Percentiles rank a stretch among this genome's conserved stretches.
These are phyloP conservation scores for Martes martes DNA, from an alignment of 2,113 vertebrate species.

Conservation along the genomic window DNA sequence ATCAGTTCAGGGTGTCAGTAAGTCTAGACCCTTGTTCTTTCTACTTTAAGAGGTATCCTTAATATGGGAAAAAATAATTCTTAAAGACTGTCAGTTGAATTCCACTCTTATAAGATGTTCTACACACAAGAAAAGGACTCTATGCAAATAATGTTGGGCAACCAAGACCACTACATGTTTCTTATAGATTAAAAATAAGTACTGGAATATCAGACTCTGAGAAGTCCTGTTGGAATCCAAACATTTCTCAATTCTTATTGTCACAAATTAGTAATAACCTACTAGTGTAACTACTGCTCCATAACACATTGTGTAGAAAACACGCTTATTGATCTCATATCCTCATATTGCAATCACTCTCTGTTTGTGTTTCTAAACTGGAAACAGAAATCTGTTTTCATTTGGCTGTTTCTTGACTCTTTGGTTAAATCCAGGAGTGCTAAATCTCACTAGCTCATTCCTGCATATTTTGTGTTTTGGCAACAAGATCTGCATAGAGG, in stretches of 20 bases:
- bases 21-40: slow-evolving; percentile 15
- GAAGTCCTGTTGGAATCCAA: background rate
- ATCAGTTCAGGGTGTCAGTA: background rate
- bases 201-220: background rate
- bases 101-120: background rate
- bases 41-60: background rate
- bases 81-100: background rate
- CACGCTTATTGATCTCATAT: background rate
- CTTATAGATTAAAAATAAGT: background rate
- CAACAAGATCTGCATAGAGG: background rate
- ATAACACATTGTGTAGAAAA: background rate
- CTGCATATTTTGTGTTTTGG: background rate
- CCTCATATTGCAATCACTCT: background rate
- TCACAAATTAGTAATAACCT: background rate
- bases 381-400: background rate
- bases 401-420: background rate
- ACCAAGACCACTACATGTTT: background rate
- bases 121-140: background rate
- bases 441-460: background rate
- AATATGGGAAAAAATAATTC: background rate
- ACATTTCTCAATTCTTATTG: background rate
- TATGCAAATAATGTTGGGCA: background rate
- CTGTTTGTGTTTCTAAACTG: background rate
- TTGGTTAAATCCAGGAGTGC: background rate
- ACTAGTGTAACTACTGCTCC: background rate